Evolutionary conservation across 1,140 invertebrate genomes (phyloP).

Genomic region (Diprion similis): DNA sequence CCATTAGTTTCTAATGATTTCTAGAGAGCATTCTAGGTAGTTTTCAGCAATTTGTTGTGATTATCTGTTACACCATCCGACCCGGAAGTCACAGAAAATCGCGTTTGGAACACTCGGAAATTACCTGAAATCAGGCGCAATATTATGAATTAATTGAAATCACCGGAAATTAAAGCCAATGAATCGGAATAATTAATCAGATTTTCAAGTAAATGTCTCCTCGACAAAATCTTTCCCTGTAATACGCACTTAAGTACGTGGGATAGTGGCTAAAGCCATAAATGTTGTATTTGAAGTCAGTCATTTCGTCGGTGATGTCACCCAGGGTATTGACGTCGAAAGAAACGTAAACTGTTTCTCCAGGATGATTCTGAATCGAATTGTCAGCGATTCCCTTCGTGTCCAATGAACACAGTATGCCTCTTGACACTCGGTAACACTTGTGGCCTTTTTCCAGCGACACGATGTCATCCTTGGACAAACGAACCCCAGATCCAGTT

Average conservation of each 20-base stretch:
- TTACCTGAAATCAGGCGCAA: no score
- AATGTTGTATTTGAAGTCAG: constrained; percentile 40
- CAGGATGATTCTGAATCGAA: constrained; percentile 2
- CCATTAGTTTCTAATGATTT: no score
- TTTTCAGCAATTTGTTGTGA: no score
- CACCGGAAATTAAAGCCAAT: no score
- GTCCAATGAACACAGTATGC: constrained; percentile 38
- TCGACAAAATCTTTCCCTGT: neutral
- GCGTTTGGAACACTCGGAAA: no score
- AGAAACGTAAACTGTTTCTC: constrained; percentile 36
- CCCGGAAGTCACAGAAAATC: no score
- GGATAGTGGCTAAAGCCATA: constrained; percentile 40
- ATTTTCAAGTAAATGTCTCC: no score
- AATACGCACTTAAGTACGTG: constrained; percentile 41
- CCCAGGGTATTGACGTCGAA: constrained; percentile 38
- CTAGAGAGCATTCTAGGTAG: no score
- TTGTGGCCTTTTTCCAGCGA: constrained; percentile 28
- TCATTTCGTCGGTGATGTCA: constrained; percentile 40
- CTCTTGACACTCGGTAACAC: constrained; percentile 30
- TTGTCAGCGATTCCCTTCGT: constrained; percentile 23
- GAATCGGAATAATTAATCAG: no score
- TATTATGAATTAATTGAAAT: no score
- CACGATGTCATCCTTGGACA: constrained; percentile 19
- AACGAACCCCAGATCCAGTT: neutral
- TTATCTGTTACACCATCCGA: no score